A percentile compares a stretch with the other conserved stretches of the same genome.
Evolutionary conservation across 2,797 vertebrate genomes (phyloP).

Genomic region (Pygocentrus nattereri): DNA sequence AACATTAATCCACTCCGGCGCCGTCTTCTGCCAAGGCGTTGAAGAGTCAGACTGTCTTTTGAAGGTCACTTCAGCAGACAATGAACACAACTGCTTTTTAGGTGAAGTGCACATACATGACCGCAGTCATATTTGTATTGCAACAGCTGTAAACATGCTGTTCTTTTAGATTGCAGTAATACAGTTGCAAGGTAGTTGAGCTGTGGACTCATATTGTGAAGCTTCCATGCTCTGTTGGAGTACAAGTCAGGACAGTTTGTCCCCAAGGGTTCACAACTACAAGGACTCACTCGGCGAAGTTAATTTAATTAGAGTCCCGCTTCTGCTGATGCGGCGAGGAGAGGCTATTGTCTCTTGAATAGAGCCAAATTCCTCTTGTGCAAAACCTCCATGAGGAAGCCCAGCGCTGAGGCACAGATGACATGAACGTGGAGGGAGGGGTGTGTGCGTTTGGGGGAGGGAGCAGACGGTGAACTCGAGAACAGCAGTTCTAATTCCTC

Average conservation of each 20-base stretch:
- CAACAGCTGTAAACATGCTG: background rate
- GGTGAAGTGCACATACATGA: too few relatives aligned
- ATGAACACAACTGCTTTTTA: background rate
- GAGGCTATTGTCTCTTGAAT: conserved; percentile 32
- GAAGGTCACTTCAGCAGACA: background rate
- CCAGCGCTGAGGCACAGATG: conserved; percentile 28
- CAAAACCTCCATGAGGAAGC: conserved; percentile 41
- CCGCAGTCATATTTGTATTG: background rate
- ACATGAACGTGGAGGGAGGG: conserved; percentile 31
- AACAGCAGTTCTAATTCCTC: conserved; percentile 64
- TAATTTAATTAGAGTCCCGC: conserved; percentile 47
- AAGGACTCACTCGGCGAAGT: conserved; percentile 41
- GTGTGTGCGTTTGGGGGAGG: conserved; percentile 51
- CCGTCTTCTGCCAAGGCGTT: background rate
- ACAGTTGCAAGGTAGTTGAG: background rate
- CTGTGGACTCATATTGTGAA: background rate
- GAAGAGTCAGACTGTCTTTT: background rate
- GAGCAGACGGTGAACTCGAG: conserved; percentile 44
- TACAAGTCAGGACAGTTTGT: conserved; percentile 2
- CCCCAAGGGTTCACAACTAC: background rate
- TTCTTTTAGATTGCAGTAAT: background rate
- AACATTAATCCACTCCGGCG: background rate
- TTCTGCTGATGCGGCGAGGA: background rate
- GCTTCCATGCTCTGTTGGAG: background rate
- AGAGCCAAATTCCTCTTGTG: conserved; percentile 45